These are phyloP conservation scores for Xestia rhomboidea DNA, from an alignment of 2,888 invertebrate species.

Conservation along the genomic window DNA sequence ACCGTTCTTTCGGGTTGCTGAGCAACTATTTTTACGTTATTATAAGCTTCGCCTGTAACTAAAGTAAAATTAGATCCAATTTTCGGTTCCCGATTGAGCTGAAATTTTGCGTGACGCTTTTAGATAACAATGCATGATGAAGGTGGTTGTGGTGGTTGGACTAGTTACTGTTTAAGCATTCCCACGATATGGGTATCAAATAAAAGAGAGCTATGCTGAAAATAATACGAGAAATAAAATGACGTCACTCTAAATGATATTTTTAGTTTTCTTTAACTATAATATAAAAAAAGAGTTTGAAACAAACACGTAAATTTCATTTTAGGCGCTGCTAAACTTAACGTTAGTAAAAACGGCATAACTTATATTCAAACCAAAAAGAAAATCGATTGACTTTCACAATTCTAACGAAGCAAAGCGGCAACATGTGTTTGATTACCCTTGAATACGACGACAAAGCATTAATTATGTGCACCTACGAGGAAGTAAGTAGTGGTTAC, in stretches of 20 bases:
- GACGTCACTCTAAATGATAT: too few species aligned
- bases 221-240: too few species aligned
- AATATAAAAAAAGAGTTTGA: background rate
- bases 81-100: background rate
- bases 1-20: background rate
- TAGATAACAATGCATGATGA: background rate
- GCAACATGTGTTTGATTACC: slow-evolving; percentile 9
- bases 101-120: background rate
- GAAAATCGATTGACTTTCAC: background rate
- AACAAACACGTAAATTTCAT: background rate
- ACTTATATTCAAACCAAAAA: background rate
- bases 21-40: background rate
- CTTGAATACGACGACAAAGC: background rate
- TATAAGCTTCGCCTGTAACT: background rate
- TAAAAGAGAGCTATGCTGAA: background rate
- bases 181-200: background rate
- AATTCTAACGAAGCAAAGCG: background rate
- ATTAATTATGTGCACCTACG: background rate
- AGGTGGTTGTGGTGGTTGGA: too few species aligned
- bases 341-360: background rate
- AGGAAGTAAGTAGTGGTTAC: background rate
- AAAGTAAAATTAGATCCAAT: background rate
- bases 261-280: too few species aligned
- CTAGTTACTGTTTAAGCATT: background rate
- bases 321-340: background rate